These are phyloP conservation scores for Eremobia ochroleuca DNA, from an alignment of 2,888 invertebrate species.

Conservation along the genomic window DNA sequence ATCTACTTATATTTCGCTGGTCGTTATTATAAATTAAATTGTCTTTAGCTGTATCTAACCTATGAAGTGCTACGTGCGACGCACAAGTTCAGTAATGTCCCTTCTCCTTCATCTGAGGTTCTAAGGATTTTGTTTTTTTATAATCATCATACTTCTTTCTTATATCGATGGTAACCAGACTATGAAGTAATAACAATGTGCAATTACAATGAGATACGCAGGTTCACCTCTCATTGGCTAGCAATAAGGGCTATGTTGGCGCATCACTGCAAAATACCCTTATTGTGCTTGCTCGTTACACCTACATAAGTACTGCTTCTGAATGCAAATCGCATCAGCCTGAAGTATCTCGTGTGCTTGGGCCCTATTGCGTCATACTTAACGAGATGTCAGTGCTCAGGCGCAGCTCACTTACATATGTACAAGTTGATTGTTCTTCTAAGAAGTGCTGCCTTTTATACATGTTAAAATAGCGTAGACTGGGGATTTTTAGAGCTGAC, in stretches of 20 bases:
- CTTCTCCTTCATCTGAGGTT: neutral
- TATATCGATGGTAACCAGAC: neutral
- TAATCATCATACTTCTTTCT: neutral
- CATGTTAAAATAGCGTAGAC: conserved; percentile 21
- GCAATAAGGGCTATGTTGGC: neutral
- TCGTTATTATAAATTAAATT: too few species aligned
- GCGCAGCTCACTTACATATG: conserved; percentile 30
- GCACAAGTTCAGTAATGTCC: neutral
- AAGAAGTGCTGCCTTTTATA: conserved; percentile 49
- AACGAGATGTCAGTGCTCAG: conserved; percentile 47
- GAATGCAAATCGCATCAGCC: neutral
- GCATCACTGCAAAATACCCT: neutral
- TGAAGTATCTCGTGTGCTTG: conserved; percentile 11
- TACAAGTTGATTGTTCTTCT: conserved; percentile 51
- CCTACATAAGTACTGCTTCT: neutral
- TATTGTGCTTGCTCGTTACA: neutral
- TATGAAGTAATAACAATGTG: neutral
- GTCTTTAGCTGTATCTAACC: too few species aligned
- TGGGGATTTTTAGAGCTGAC: conserved; percentile 29
- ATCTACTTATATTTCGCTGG: too few species aligned
- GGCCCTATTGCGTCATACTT: conserved; percentile 33
- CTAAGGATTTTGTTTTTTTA: neutral
- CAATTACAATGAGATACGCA: neutral
- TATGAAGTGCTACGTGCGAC: too few species aligned
- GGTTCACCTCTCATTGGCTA: neutral